Evolutionary conservation across 2,797 vertebrate species (phyloP).

Genomic region (Epinephelus malabaricus): DNA sequence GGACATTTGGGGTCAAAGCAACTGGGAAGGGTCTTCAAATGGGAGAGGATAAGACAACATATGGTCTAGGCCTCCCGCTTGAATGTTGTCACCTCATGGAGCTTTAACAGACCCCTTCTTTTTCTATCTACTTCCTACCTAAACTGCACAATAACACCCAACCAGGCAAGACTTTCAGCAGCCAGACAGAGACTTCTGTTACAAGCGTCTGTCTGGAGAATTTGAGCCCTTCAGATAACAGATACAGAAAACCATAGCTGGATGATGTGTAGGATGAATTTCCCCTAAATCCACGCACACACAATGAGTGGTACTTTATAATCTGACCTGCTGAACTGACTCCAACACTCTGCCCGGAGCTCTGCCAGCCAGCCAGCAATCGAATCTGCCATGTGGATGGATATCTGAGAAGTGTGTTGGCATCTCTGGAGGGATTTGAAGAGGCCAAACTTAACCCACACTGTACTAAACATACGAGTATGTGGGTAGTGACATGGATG

Average conservation of each 20-base stretch:
- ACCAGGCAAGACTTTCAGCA: conserved; percentile 43
- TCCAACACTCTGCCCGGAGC: conserved; percentile 68
- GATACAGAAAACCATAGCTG: conserved; percentile 48
- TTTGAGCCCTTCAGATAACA: conserved; percentile 56
- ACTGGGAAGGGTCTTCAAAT: conserved; percentile 60
- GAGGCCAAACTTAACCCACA: conserved; percentile 78
- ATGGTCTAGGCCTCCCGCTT: conserved; percentile 59
- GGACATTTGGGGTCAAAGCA: conserved; percentile 33
- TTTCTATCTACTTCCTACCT: conserved; percentile 8
- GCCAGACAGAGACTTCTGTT: conserved; percentile 34
- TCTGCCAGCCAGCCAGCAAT: conserved; percentile 69
- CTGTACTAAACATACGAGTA: conserved; percentile 66
- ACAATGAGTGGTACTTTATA: conserved; percentile 55
- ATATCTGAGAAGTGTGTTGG: conserved; percentile 81
- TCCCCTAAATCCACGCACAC: conserved; percentile 51
- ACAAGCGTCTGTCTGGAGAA: conserved; percentile 50
- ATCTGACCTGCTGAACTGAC: conserved; percentile 76
- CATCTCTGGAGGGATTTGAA: conserved; percentile 72
- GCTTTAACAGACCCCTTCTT: conserved; percentile 40
- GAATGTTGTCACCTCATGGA: conserved; percentile 38
- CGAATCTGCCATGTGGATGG: conserved; percentile 78
- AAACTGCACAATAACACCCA: conserved; percentile 40
- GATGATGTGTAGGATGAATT: conserved; percentile 54
- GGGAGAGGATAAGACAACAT: conserved; percentile 72
- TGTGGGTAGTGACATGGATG: conserved; percentile 47